Evolutionary conservation across 2,113 vertebrate genomes (phyloP).

Genomic region (Serilophus lunatus): DNA sequence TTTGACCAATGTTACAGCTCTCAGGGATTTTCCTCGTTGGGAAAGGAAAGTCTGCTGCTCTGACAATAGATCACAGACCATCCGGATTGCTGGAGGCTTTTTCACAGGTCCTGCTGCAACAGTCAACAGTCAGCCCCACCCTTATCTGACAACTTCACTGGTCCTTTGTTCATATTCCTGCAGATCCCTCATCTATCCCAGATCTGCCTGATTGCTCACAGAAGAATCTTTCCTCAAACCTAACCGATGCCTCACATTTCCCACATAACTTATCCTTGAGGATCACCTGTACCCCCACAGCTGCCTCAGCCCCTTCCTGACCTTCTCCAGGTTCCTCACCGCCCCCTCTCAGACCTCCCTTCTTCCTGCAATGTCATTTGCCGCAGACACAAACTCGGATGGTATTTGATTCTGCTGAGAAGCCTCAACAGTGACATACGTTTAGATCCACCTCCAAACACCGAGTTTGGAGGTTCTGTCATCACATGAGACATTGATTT

Average conservation of each 20-base stretch:
- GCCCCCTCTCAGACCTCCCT: background rate
- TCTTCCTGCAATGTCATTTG: background rate
- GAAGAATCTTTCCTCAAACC: background rate
- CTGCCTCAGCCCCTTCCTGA: background rate
- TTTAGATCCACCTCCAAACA: background rate
- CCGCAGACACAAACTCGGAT: background rate
- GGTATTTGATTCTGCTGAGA: background rate
- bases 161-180: background rate
- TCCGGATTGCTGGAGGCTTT: background rate
- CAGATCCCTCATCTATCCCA: background rate
- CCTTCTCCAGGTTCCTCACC: background rate
- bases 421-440: background rate
- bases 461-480: background rate
- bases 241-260: background rate
- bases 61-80: background rate
- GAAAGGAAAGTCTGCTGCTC: background rate
- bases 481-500: background rate
- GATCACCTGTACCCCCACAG: background rate
- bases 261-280: background rate
- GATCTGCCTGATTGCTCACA: background rate
- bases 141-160: background rate
- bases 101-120: background rate
- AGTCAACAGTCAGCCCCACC: background rate
- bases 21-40: background rate
- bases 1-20: background rate